These are phyloP conservation scores for Fulica atra DNA, from an alignment of 2,113 vertebrate species.

Conservation along the genomic window DNA sequence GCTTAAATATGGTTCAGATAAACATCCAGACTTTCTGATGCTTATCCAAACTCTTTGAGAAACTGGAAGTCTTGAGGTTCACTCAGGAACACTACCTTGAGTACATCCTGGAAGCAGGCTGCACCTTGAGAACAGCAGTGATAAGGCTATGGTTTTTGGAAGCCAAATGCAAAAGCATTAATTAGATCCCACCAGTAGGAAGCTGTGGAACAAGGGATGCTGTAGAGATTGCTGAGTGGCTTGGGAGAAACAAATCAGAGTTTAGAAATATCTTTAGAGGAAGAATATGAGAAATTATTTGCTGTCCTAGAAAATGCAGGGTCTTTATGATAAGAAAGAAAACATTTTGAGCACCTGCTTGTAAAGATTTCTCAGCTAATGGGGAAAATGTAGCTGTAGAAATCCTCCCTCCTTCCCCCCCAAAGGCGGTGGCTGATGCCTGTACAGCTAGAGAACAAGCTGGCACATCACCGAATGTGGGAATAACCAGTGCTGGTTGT, in stretches of 20 bases:
- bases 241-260: neutral
- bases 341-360: neutral
- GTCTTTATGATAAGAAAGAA: neutral
- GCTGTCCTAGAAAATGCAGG: neutral
- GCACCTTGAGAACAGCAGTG: neutral
- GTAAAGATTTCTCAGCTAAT: neutral
- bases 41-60: conserved; percentile 24
- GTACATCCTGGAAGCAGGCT: neutral
- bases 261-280: neutral
- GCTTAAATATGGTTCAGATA: conserved; percentile 13
- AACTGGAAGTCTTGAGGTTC: conserved; percentile 5
- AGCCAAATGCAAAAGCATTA: neutral
- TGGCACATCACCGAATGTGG: neutral
- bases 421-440: neutral
- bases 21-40: conserved; percentile 57
- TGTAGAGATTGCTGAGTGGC: neutral
- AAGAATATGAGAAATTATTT: neutral
- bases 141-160: neutral
- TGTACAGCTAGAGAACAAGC: neutral
- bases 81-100: neutral
- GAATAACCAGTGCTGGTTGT: neutral
- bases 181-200: neutral
- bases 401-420: neutral
- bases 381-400: neutral
- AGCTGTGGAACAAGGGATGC: neutral